These are phyloP conservation scores for Notiomystis cincta DNA, from an alignment of 2,113 vertebrate species.

Conservation along the genomic window DNA sequence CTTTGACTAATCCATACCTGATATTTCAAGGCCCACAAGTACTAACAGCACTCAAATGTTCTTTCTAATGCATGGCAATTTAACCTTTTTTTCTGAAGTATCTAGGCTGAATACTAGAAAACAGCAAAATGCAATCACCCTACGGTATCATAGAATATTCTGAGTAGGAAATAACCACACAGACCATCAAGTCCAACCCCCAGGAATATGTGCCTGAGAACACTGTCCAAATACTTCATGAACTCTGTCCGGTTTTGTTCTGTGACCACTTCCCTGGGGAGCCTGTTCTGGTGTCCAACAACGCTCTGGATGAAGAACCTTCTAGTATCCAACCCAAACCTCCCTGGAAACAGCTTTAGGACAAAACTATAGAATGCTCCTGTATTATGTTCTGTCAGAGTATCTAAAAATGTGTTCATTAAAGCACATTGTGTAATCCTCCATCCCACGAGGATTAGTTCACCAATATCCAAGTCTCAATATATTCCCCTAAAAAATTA, in stretches of 20 bases:
- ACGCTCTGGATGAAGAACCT: background rate
- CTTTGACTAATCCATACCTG: background rate
- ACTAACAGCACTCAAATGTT: background rate
- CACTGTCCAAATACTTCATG: background rate
- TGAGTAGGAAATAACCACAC: background rate
- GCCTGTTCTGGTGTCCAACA: background rate
- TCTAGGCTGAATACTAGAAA: background rate
- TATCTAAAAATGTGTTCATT: background rate
- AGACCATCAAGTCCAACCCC: background rate
- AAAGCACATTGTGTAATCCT: background rate
- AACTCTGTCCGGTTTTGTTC: background rate
- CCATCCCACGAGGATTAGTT: background rate
- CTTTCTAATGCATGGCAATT: background rate
- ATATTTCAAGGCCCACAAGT: background rate
- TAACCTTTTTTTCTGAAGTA: background rate
- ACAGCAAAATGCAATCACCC: background rate
- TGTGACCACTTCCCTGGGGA: background rate
- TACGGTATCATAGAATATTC: background rate
- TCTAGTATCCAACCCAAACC: background rate
- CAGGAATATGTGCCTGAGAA: background rate
- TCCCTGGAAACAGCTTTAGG: background rate
- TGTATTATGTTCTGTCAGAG: background rate
- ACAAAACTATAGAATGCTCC: background rate
- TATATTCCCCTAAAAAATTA: background rate
- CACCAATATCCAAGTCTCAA: background rate